These are phyloP conservation scores for Gallinago undulata DNA, from an alignment of 2,113 vertebrate species.

Conservation along the genomic window DNA sequence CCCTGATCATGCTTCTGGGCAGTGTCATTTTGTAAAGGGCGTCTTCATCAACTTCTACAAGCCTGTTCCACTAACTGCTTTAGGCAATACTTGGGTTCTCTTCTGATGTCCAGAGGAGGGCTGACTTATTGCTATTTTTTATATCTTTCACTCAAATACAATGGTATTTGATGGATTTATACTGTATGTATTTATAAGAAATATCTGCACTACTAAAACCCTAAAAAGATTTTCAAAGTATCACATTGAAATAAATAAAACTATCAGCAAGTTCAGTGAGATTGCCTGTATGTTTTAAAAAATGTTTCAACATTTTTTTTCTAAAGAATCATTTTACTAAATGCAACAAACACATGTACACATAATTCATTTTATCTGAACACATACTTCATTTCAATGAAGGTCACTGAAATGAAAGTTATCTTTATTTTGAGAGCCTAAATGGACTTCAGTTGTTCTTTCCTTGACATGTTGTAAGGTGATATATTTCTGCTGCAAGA, in stretches of 20 bases:
- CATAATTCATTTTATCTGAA: background rate
- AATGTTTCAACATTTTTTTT: background rate
- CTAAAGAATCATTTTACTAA: background rate
- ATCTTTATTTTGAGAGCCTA: background rate
- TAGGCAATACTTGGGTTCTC: background rate
- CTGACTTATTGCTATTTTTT: background rate
- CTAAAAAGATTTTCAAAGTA: background rate
- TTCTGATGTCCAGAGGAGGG: background rate
- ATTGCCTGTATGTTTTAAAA: background rate
- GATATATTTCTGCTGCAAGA: background rate
- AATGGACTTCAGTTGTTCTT: background rate
- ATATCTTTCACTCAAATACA: background rate
- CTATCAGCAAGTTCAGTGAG: background rate
- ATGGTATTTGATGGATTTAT: background rate
- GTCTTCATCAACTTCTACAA: background rate
- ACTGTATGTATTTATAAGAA: background rate
- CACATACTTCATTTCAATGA: background rate
- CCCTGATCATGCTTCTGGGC: background rate
- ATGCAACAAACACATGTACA: background rate
- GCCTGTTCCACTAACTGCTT: background rate
- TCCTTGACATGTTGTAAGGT: background rate
- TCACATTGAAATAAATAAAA: slow-evolving; percentile 10
- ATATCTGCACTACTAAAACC: background rate
- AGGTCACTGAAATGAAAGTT: background rate
- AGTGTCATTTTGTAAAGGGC: background rate